Percentiles rank a stretch among this genome's conserved stretches.
Conservation (phyloP, 2,113 vertebrate genomes). For the Tamias sibiricus region DNA sequence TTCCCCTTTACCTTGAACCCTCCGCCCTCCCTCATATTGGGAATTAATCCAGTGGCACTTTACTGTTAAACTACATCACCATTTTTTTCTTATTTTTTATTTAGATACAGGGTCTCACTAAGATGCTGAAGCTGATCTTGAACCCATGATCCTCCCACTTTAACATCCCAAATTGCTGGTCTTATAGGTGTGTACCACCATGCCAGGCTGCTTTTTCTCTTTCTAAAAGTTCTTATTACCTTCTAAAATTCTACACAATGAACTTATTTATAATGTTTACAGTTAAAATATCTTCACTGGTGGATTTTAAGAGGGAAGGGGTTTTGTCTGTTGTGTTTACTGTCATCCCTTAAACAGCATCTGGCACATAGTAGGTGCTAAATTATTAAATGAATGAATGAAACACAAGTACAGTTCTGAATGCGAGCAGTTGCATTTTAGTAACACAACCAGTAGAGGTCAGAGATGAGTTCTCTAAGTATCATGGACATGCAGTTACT, state of each 20-base stretch:
- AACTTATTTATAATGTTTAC: not conserved
- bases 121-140: no score
- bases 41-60: no score
- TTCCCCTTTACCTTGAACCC: not conserved
- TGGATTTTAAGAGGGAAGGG: not conserved
- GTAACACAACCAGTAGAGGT: slow-evolving; percentile 83
- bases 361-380: not conserved
- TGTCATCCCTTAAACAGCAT: not conserved
- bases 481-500: no score
- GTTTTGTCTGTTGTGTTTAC: not conserved
- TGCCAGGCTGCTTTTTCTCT: not conserved
- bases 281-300: not conserved
- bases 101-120: no score
- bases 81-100: no score
- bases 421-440: slow-evolving; percentile 62
- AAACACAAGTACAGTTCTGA: not conserved
- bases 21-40: no score
- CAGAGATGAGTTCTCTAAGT: slow-evolving; percentile 69
- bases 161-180: no score
- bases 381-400: slow-evolving; percentile 23
- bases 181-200: no score
- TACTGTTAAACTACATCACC: no score
- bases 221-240: not conserved
- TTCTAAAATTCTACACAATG: not conserved
- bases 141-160: no score